phyloP scores from a whole-genome alignment of 53 echinoderm and acorn worm species.

The Pentamera pediparva region DNA sequence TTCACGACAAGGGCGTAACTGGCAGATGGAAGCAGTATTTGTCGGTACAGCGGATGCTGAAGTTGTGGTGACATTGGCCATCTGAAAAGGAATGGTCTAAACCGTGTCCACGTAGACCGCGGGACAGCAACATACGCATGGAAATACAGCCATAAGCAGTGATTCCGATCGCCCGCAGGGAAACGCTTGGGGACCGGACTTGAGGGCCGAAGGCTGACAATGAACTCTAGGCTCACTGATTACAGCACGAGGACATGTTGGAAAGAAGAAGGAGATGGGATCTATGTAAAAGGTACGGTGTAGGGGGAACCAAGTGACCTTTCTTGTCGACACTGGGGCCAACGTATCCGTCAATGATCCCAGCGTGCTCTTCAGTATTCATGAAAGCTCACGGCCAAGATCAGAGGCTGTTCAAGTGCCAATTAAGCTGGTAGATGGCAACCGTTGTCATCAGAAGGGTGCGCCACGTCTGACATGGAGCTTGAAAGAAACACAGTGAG shows the following conservation, averaged over 20 bases:
- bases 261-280: not conserved
- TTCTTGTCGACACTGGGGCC: not conserved
- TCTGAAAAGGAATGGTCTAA: too few species aligned
- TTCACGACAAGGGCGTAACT: too few species aligned
- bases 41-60: too few species aligned
- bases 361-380: not conserved
- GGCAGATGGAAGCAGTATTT: too few species aligned
- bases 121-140: too few species aligned
- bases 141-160: too few species aligned
- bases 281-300: not conserved
- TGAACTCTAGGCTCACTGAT: not conserved
- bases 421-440: not conserved
- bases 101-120: too few species aligned
- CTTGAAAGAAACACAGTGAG: not conserved
- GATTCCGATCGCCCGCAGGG: too few species aligned
- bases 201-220: not conserved
- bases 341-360: not conserved
- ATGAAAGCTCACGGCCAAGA: not conserved
- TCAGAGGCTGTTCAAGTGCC: too few species aligned
- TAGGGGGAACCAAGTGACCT: not conserved
- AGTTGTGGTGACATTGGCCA: not conserved
- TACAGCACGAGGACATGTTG: not conserved
- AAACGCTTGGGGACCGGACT: not conserved
- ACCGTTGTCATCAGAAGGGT: not conserved
- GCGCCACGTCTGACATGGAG: not conserved